These are phyloP conservation scores for Pogonognathellus flavescens DNA, from an alignment of 1,140 invertebrate species.

Conservation along the genomic window DNA sequence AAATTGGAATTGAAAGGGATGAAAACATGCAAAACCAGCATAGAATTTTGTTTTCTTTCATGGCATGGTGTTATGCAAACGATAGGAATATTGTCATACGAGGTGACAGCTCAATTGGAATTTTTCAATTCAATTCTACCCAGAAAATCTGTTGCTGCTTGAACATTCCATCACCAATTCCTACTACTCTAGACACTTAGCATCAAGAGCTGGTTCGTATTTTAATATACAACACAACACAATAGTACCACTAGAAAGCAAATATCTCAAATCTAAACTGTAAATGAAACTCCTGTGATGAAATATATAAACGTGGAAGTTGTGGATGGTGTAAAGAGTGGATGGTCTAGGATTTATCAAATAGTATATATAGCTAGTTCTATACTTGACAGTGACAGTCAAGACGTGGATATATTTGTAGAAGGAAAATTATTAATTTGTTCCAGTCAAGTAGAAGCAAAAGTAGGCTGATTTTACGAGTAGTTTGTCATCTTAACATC, in stretches of 20 bases:
- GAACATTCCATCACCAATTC: background rate
- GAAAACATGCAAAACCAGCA: background rate
- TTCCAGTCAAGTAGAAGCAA: constrained; percentile 2
- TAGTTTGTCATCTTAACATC: constrained; percentile 29
- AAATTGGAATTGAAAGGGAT: background rate
- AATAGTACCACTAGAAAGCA: too few species aligned
- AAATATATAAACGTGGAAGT: too few species aligned
- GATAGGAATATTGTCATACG: constrained; percentile 33
- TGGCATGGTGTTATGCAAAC: background rate
- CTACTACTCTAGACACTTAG: too few species aligned
- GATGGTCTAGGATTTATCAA: too few species aligned
- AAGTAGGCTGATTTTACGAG: background rate
- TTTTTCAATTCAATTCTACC: constrained; percentile 24
- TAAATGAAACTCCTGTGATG: too few species aligned
- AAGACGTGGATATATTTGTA: too few species aligned
- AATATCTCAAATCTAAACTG: too few species aligned
- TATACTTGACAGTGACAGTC: too few species aligned
- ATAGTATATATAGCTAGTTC: too few species aligned
- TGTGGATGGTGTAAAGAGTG: too few species aligned
- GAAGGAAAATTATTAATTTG: constrained; percentile 26
- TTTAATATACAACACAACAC: too few species aligned
- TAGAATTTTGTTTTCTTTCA: constrained; percentile 12
- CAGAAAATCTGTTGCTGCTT: constrained; percentile 38
- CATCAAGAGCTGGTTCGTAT: too few species aligned
- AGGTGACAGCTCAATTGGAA: constrained; percentile 43